Base-by-base conservation (phyloP, 2,113 vertebrate species). In the Tautogolabrus adspersus region DNA sequence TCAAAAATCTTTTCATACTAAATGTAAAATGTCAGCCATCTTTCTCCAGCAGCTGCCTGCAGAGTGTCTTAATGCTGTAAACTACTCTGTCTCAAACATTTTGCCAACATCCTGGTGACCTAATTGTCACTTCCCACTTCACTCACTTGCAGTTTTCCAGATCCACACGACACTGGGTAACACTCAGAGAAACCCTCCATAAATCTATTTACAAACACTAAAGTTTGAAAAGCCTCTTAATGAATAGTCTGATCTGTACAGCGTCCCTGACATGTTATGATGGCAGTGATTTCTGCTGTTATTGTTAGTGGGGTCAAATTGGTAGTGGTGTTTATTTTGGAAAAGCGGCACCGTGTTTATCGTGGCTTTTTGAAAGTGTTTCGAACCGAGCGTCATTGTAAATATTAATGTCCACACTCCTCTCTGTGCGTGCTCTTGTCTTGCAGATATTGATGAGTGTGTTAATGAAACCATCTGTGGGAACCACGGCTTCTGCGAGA, bases 401-500 rank as follows among this genome's bases (percentile, higher is more conserved):
- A 89, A 83, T 76, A 75, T 86, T 81, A 81, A 86, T 16, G 23
- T 18, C 67, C 23, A 13, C 69, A 88, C 73, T 42, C 64, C 75
- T 64, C 64, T 78, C 58, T 49, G 19, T 55, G 66, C 18, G 16
- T 37, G 40, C 78, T 57, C 23, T 83, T 4, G 13, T 61, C 66
- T 77, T 22, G 22, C 87, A 95, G 94, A 95, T 85, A 84, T 93
- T 57, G 92, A 95, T 16, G 94, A 95, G 77, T 95, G 94, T 34
- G 66, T 84, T 47, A 93, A 94, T 40, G 85, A 92, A 73, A 94
- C 89, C 71, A 91, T 94, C 88, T 95, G 94, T 52, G 93, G 93
- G 56, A 88, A 81, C 77, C 88, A 94, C 21, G 92, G 93, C 71
- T 93, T 89, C 89, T 95, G 94, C 52, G 93, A 94, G 87, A 95